Conservation (phyloP, 1,140 invertebrate species). For the Anoplophora glabripennis region DNA sequence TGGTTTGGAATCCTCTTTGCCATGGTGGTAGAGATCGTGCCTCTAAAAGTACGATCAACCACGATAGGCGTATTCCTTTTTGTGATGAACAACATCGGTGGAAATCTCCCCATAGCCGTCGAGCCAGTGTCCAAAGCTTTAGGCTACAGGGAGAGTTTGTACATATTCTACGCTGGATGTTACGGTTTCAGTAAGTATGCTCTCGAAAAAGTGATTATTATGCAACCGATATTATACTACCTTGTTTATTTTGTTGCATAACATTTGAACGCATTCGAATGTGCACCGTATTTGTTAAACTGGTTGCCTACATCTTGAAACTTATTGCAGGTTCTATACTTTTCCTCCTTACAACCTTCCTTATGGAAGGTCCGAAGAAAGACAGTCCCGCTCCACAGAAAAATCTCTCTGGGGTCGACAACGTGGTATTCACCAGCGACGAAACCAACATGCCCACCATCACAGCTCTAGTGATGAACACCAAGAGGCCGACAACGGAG, state of each 20-base stretch:
- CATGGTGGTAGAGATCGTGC: slow-evolving; percentile 84
- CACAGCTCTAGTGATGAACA: slow-evolving; percentile 36
- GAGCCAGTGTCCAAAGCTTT: slow-evolving; percentile 77
- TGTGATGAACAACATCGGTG: slow-evolving; percentile 90
- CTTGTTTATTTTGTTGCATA: background rate
- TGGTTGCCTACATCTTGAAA: background rate
- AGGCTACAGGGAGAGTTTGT: slow-evolving; percentile 77
- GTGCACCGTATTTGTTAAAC: background rate
- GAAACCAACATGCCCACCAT: slow-evolving; percentile 43
- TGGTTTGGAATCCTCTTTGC: slow-evolving; percentile 91
- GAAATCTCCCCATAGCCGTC: slow-evolving; percentile 84
- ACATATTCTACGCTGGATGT: slow-evolving; percentile 83
- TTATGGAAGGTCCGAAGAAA: slow-evolving; percentile 60
- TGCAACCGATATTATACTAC: background rate
- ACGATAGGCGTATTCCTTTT: slow-evolving; percentile 83
- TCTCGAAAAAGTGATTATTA: background rate
- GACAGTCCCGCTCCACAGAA: slow-evolving; percentile 33
- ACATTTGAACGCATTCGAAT: background rate
- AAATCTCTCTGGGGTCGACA: slow-evolving; percentile 49
- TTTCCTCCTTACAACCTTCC: slow-evolving; percentile 68
- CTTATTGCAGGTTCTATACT: slow-evolving; percentile 60
- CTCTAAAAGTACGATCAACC: slow-evolving; percentile 73
- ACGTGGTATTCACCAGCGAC: slow-evolving; percentile 53
- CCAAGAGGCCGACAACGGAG: slow-evolving; percentile 25
- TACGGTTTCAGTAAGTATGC: slow-evolving; percentile 74